phyloP scores from a whole-genome alignment of 2,888 invertebrate species.

The Drosophila rellima region DNA sequence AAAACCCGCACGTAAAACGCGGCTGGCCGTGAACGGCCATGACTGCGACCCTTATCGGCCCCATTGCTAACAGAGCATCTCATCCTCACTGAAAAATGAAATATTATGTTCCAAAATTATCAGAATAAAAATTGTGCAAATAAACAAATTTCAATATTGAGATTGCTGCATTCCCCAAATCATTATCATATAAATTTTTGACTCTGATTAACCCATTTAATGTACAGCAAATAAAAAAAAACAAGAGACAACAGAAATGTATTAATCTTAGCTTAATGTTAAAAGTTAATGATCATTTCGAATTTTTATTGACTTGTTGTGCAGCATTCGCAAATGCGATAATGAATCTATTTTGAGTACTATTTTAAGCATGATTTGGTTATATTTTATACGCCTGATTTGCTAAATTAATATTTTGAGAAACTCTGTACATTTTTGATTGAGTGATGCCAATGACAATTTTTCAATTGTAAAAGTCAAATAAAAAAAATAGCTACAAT shows the following conservation, averaged over 20 bases:
- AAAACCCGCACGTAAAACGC: slow-evolving; percentile 42
- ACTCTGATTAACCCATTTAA: slow-evolving; percentile 47
- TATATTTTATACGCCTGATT: slow-evolving; percentile 18
- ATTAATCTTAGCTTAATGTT: slow-evolving; percentile 23
- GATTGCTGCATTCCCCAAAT: slow-evolving; percentile 13
- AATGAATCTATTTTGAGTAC: slow-evolving; percentile 38
- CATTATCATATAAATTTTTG: slow-evolving; percentile 1
- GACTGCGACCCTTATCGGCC: slow-evolving; percentile 66
- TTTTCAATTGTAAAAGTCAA: too few species aligned
- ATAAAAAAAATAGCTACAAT: too few species aligned
- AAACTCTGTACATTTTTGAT: too few species aligned
- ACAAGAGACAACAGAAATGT: neutral
- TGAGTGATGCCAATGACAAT: too few species aligned
- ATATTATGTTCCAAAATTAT: slow-evolving; percentile 15
- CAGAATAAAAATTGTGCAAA: slow-evolving; percentile 1
- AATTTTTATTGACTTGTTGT: slow-evolving; percentile 52
- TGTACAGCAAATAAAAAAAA: slow-evolving; percentile 10
- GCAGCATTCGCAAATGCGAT: slow-evolving; percentile 28
- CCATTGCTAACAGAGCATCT: slow-evolving; percentile 14
- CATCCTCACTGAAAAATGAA: slow-evolving; percentile 8
- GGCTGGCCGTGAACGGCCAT: slow-evolving; percentile 67
- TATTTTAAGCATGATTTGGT: slow-evolving; percentile 15
- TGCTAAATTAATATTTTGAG: neutral
- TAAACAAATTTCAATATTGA: slow-evolving; percentile 18
- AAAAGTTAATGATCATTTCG: slow-evolving; percentile 24